Conservation (phyloP, 1,140 invertebrate species). For the Drosophila grimshawi region DNA sequence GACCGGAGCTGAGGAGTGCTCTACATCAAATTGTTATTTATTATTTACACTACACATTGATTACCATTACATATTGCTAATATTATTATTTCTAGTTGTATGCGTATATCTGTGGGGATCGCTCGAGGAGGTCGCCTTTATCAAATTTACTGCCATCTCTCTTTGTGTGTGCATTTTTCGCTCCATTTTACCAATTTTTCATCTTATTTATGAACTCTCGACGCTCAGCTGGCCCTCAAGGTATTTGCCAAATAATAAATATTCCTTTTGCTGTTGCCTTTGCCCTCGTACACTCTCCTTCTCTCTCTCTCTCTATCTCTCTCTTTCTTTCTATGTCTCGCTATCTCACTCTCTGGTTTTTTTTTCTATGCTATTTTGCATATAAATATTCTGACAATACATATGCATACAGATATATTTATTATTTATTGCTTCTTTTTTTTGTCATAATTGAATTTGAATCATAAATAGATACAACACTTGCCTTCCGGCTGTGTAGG, state of each 20-base stretch:
- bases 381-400: slow-evolving; percentile 37
- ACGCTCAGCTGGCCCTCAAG: slow-evolving; percentile 62
- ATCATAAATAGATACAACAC: slow-evolving; percentile 73
- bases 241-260: slow-evolving; percentile 80
- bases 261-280: slow-evolving; percentile 59
- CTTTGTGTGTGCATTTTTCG: slow-evolving; percentile 53
- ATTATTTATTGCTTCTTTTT: slow-evolving; percentile 72
- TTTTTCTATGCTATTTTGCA: slow-evolving; percentile 39
- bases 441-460: slow-evolving; percentile 75
- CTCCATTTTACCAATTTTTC: slow-evolving; percentile 69
- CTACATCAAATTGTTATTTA: slow-evolving; percentile 67
- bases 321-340: not conserved
- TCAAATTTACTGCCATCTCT: slow-evolving; percentile 58
- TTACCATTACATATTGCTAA: slow-evolving; percentile 73
- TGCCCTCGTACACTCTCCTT: not conserved
- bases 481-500: slow-evolving; percentile 46
- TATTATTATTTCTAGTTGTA: slow-evolving; percentile 67
- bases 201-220: slow-evolving; percentile 78
- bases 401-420: slow-evolving; percentile 30
- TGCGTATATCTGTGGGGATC: slow-evolving; percentile 2
- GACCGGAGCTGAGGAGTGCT: slow-evolving; percentile 7
- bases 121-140: slow-evolving; percentile 55
- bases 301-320: slow-evolving; percentile 1
- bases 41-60: slow-evolving; percentile 81
- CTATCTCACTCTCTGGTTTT: slow-evolving; percentile 18